Conservation (phyloP, 1,140 invertebrate genomes). For the Pseudobourletiella spinata region DNA sequence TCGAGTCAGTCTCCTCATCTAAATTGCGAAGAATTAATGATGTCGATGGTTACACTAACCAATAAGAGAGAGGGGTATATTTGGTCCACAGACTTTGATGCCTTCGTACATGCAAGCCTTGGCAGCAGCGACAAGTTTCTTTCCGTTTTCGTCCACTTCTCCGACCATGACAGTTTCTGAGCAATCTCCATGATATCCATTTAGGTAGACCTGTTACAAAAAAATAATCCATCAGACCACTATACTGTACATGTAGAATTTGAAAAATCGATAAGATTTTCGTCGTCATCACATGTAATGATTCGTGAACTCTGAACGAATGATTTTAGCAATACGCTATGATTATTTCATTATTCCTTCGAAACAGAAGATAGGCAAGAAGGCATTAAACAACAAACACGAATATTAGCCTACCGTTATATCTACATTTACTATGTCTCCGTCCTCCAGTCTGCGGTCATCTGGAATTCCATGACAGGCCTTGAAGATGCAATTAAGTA, state of each 20-base stretch:
- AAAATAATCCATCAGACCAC: too few relatives aligned
- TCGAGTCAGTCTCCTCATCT: too few relatives aligned
- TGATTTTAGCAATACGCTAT: too few relatives aligned
- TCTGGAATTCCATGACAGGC: constrained; percentile 93
- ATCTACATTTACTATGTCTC: constrained; percentile 88
- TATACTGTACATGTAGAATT: too few relatives aligned
- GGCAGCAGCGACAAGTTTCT: constrained; percentile 58
- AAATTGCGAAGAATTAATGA: neutral
- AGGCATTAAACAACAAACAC: too few relatives aligned
- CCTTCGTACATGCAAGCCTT: constrained; percentile 61
- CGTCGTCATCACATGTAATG: too few relatives aligned
- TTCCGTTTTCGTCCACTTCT: constrained; percentile 62
- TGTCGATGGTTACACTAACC: too few relatives aligned
- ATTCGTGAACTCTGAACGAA: too few relatives aligned
- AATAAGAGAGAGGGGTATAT: constrained; percentile 61
- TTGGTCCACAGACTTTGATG: constrained; percentile 67
- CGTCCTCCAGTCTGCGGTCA: constrained; percentile 61
- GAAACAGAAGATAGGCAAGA: too few relatives aligned
- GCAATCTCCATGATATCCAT: constrained; percentile 88
- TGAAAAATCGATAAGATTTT: too few relatives aligned
- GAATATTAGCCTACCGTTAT: constrained; percentile 58
- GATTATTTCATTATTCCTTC: too few relatives aligned
- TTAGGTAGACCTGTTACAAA: constrained; percentile 58
- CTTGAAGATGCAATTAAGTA: neutral
- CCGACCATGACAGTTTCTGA: constrained; percentile 79